These are phyloP conservation scores for Drosophila willistoni DNA, from an alignment of 1,140 invertebrate genomes.

Conservation along the genomic window DNA sequence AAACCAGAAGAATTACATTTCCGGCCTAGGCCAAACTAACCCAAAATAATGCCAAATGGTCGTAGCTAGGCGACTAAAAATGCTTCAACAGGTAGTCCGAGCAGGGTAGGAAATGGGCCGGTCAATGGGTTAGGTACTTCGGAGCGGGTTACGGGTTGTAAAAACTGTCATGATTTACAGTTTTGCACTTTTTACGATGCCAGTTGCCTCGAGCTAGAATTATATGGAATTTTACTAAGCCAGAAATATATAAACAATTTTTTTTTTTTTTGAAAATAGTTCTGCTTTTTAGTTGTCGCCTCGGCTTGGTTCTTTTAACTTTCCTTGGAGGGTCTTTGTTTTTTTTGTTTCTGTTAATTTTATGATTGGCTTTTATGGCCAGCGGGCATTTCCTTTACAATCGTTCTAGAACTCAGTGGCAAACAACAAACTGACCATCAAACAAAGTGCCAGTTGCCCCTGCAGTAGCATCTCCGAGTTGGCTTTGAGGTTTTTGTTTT, in stretches of 20 bases:
- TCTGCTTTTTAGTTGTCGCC: constrained; percentile 47
- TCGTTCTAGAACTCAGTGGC: constrained; percentile 34
- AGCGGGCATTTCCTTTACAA: constrained; percentile 54
- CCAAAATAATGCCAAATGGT: constrained; percentile 11
- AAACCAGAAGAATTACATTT: constrained; percentile 43
- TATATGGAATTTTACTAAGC: constrained; percentile 76
- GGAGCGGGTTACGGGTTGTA: constrained; percentile 45
- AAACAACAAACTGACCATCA: constrained; percentile 34
- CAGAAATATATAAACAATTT: constrained; percentile 51
- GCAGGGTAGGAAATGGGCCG: background rate
- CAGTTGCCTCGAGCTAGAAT: constrained; percentile 51
- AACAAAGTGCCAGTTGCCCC: constrained; percentile 29
- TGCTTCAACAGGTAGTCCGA: constrained; percentile 5
- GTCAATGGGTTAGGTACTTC: constrained; percentile 10
- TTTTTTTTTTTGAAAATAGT: constrained; percentile 61
- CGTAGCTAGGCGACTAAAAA: background rate
- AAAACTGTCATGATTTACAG: constrained; percentile 81
- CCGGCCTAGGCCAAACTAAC: constrained; percentile 22
- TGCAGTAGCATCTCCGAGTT: constrained; percentile 10
- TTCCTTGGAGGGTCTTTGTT: constrained; percentile 24
- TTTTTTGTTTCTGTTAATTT: constrained; percentile 40
- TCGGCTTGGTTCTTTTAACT: constrained; percentile 27
- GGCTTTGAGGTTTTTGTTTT: constrained; percentile 13
- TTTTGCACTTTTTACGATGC: constrained; percentile 78
- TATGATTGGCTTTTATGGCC: constrained; percentile 61